A percentile compares a stretch with the other conserved stretches of the same genome.
These are phyloP conservation scores for Loxodonta africana DNA, from an alignment of 2,113 vertebrate genomes.

Conservation along the genomic window DNA sequence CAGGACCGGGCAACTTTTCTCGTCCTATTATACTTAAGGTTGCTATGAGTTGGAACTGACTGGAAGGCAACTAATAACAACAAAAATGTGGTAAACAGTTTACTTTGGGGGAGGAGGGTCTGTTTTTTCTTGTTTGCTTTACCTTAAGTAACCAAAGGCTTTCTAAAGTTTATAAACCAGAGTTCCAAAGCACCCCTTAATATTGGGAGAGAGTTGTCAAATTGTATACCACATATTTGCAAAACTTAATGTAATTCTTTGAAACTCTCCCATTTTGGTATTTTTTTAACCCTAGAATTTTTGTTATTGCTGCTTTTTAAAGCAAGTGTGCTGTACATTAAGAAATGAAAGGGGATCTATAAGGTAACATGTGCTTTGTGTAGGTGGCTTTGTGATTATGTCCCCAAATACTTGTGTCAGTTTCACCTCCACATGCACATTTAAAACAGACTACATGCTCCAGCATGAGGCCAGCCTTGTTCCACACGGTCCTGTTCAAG, in stretches of 20 bases:
- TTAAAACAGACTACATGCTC: not conserved
- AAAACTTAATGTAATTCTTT: not conserved
- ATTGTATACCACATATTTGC: not conserved
- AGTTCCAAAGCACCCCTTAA: not conserved
- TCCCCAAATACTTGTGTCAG: not conserved
- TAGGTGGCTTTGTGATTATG: not conserved
- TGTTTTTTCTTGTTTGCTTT: not conserved
- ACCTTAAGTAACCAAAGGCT: not conserved
- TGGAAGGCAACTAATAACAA: too few relatives aligned
- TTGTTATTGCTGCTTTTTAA: not conserved
- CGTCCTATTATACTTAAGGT: too few relatives aligned
- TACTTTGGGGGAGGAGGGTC: not conserved
- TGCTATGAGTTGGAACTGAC: too few relatives aligned
- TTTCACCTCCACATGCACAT: not conserved
- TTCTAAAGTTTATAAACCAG: conserved; percentile 22
- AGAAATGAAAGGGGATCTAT: not conserved
- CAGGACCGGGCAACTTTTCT: too few relatives aligned
- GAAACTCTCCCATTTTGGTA: not conserved
- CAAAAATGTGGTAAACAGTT: not conserved
- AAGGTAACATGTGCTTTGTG: not conserved
- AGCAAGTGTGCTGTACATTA: not conserved
- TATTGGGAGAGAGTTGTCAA: not conserved
- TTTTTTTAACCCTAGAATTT: not conserved
- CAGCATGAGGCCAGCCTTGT: not conserved
- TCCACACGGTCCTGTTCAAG: not conserved